Conservation (phyloP, 2,888 invertebrate genomes). For the Zootermopsis nevadensis region DNA sequence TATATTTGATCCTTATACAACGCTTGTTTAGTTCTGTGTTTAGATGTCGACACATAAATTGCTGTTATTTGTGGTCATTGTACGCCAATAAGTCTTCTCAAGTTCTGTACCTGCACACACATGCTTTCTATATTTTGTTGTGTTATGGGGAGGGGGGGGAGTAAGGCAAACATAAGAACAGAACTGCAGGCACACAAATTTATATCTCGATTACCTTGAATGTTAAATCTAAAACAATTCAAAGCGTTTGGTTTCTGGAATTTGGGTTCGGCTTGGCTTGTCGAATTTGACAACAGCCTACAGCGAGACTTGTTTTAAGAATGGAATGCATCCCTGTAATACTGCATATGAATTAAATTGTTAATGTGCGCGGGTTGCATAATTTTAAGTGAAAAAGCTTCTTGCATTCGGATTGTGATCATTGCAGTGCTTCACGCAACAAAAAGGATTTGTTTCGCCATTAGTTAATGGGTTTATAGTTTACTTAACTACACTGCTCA, state of each 20-base stretch:
- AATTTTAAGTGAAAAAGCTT: too few species aligned
- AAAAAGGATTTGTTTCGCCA: too few species aligned
- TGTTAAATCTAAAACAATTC: conserved; percentile 28
- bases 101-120: conserved; percentile 24
- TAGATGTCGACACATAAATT: conserved; percentile 27
- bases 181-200: conserved; percentile 19
- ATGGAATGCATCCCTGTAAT: neutral
- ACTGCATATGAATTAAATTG: conserved; percentile 29
- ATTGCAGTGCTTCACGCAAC: too few species aligned
- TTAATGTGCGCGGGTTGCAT: neutral
- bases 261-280: conserved; percentile 26
- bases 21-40: neutral
- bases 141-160: neutral
- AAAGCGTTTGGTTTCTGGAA: neutral
- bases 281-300: conserved; percentile 35
- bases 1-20: neutral
- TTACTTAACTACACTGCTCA: too few species aligned
- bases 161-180: neutral
- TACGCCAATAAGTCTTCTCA: neutral
- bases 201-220: conserved; percentile 41
- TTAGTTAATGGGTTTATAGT: too few species aligned
- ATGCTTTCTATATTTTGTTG: neutral
- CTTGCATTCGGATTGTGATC: too few species aligned
- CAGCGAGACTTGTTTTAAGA: neutral
- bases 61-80: conserved; percentile 14